These are phyloP conservation scores for Mobula hypostoma DNA, from an alignment of 2,113 vertebrate species.

Conservation along the genomic window DNA sequence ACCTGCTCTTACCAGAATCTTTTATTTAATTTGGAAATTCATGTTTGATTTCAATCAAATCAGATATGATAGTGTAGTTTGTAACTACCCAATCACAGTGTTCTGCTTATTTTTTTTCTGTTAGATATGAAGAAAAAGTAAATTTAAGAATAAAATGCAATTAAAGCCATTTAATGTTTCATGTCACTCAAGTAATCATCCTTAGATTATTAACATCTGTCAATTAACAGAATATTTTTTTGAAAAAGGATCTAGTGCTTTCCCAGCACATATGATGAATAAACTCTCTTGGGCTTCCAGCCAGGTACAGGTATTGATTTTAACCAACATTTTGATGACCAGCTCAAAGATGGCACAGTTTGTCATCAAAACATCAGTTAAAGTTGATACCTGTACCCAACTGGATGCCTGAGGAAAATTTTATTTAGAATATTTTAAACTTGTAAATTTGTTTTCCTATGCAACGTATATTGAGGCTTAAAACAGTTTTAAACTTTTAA, in stretches of 20 bases:
- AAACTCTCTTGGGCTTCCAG: too few relatives aligned
- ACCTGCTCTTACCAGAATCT: background rate
- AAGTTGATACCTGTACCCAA: too few relatives aligned
- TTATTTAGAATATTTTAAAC: background rate
- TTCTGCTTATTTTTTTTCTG: background rate
- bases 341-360: too few relatives aligned
- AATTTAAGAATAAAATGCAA: too few relatives aligned
- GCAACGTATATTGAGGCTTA: background rate
- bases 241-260: too few relatives aligned
- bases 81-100: background rate
- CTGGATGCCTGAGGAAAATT: too few relatives aligned
- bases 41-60: too few relatives aligned
- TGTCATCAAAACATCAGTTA: too few relatives aligned
- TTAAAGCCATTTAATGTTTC: background rate
- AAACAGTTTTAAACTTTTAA: background rate
- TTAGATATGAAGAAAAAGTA: background rate
- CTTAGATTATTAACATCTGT: background rate
- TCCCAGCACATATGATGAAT: too few relatives aligned
- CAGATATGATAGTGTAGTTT: background rate
- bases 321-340: too few relatives aligned
- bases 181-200: background rate
- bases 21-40: background rate
- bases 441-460: background rate
- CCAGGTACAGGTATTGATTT: too few relatives aligned
- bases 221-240: background rate